Evolutionary conservation across 1,140 invertebrate species (phyloP).

Genomic region (Drosophila punjabiensis): DNA sequence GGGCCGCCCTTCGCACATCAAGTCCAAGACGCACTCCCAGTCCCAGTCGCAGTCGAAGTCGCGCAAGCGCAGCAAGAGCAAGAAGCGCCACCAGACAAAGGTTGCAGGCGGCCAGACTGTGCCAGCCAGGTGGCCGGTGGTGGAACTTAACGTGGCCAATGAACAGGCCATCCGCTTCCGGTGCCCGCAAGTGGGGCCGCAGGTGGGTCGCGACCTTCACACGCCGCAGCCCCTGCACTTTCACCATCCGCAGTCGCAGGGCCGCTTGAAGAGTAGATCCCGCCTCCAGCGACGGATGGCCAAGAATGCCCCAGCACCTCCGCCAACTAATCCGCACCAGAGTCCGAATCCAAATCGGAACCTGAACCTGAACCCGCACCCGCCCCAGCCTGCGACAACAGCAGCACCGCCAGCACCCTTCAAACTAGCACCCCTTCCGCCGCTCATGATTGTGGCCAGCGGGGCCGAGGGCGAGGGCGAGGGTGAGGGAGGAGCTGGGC

Average conservation of each 20-base stretch:
- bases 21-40: conserved; percentile 25
- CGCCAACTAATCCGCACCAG: conserved; percentile 4
- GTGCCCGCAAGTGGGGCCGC: conserved; percentile 81
- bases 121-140: conserved; percentile 43
- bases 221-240: conserved; percentile 77
- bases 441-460: conserved; percentile 26
- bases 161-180: conserved; percentile 82
- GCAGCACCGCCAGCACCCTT: conserved; percentile 4
- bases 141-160: conserved; percentile 67
- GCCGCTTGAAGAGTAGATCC: conserved; percentile 13
- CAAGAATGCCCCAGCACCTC: conserved; percentile 12
- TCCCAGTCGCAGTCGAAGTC: conserved; percentile 46
- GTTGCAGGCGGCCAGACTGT: background rate
- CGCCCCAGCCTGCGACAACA: conserved; percentile 16
- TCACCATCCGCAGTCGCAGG: conserved; percentile 74
- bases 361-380: background rate
- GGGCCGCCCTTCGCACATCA: conserved; percentile 32
- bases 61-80: conserved; percentile 65
- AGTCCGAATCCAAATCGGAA: conserved; percentile 1
- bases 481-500: conserved; percentile 7
- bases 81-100: conserved; percentile 36
- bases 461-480: conserved; percentile 18
- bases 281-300: background rate
- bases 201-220: conserved; percentile 72
- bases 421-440: conserved; percentile 15